Percentiles rank a stretch among this genome's conserved stretches.
Evolutionary conservation across 30 jellyfish, hydroid and myxozoan genomes (phyloP).

Genomic region (Aurelia sp.): DNA sequence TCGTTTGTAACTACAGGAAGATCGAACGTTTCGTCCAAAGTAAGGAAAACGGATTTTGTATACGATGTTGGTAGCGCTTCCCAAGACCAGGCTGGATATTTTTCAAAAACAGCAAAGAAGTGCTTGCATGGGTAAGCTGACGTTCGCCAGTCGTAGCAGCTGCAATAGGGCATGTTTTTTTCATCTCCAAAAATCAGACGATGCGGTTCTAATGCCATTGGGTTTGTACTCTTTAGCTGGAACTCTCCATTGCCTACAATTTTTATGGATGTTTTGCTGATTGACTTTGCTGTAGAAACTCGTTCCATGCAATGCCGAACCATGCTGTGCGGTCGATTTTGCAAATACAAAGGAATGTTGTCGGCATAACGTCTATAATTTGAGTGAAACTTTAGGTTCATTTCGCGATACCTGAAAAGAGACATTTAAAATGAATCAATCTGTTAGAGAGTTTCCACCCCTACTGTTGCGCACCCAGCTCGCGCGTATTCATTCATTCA

Average conservation of each 20-base stretch:
- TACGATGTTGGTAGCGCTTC: constrained; percentile 22
- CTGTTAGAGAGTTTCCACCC: too few relatives aligned
- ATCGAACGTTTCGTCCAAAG: constrained; percentile 27
- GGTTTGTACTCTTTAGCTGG: constrained; percentile 2
- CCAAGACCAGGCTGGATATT: constrained; percentile 42
- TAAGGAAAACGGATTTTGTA: constrained; percentile 39
- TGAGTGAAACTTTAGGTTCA: not conserved
- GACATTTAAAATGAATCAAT: not conserved
- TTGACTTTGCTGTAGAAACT: constrained; percentile 6
- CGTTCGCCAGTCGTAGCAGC: constrained; percentile 38
- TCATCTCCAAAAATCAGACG: constrained; percentile 46
- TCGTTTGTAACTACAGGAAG: constrained; percentile 18
- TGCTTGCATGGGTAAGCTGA: constrained; percentile 42
- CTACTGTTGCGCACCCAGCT: too few relatives aligned
- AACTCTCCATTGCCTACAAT: constrained; percentile 13
- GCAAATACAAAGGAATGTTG: constrained; percentile 12
- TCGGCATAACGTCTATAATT: not conserved
- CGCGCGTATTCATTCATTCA: too few relatives aligned
- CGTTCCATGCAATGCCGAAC: constrained; percentile 36
- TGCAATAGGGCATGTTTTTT: constrained; percentile 45
- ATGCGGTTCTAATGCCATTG: constrained; percentile 23
- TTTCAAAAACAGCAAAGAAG: constrained; percentile 14
- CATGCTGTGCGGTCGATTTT: constrained; percentile 41
- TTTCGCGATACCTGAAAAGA: not conserved
- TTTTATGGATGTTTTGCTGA: not conserved